These are phyloP conservation scores for Seira musarum DNA, from an alignment of 2,888 invertebrate genomes.

Conservation along the genomic window DNA sequence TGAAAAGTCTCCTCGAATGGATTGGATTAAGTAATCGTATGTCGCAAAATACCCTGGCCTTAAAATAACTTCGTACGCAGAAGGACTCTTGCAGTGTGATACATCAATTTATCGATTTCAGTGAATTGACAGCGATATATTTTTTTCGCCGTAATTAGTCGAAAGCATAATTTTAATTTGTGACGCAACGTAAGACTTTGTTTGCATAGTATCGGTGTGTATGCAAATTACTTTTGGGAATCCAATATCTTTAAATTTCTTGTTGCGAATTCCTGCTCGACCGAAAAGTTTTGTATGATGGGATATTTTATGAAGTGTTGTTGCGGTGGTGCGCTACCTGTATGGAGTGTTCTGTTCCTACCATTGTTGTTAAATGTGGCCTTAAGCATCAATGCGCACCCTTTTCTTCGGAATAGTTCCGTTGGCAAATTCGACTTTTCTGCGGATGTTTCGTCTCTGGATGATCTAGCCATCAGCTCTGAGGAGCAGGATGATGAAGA, in stretches of 20 bases:
- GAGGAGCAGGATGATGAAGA: conserved; percentile 42
- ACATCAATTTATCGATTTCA: not conserved
- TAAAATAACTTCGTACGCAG: no score
- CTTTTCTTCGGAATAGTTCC: conserved; percentile 3
- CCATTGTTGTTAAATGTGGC: conserved; percentile 31
- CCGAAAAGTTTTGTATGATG: conserved; percentile 39
- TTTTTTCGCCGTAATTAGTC: not conserved
- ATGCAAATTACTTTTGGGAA: no score
- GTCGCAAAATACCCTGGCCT: no score
- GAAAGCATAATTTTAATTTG: not conserved
- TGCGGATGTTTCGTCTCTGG: conserved; percentile 1
- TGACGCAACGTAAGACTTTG: not conserved
- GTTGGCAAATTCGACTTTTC: not conserved
- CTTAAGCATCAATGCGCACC: conserved; percentile 34
- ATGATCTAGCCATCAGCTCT: conserved; percentile 40
- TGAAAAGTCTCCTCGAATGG: conserved; percentile 46
- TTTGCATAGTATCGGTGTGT: not conserved
- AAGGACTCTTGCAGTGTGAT: no score
- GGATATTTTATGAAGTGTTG: conserved; percentile 30
- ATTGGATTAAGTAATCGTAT: no score
- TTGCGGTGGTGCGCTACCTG: conserved; percentile 34
- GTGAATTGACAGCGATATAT: not conserved
- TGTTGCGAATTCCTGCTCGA: not conserved
- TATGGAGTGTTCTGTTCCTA: conserved; percentile 41
- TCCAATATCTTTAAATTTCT: no score